phyloP scores from a whole-genome alignment of 2,113 vertebrate species.

The Bubo blakistoni region DNA sequence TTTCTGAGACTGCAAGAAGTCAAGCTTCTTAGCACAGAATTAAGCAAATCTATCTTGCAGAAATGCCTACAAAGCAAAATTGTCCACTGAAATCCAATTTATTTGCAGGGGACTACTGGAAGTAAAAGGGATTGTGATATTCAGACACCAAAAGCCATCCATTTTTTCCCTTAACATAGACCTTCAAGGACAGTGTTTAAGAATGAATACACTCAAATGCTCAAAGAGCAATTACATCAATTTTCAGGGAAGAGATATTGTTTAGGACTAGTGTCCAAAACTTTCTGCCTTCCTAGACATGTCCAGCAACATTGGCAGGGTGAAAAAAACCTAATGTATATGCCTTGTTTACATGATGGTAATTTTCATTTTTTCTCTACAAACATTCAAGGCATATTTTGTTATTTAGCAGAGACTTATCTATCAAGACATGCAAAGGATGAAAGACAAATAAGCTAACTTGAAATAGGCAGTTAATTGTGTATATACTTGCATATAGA shows the following conservation, averaged over 20 bases:
- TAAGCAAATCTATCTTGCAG: not conserved
- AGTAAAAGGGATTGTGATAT: not conserved
- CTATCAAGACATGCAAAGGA: not conserved
- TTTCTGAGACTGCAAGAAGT: not conserved
- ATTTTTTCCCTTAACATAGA: not conserved
- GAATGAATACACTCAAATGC: not conserved
- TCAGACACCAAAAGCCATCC: not conserved
- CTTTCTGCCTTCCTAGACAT: not conserved
- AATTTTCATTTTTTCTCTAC: not conserved
- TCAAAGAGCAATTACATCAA: not conserved
- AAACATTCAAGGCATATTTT: not conserved
- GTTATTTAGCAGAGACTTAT: not conserved
- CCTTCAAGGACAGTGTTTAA: not conserved
- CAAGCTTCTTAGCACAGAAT: not conserved
- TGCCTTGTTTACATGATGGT: not conserved
- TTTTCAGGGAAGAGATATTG: not conserved
- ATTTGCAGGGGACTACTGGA: not conserved
- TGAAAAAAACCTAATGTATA: not conserved
- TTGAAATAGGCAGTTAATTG: not conserved
- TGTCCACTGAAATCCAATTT: not conserved
- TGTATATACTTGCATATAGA: not conserved
- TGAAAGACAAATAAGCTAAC: not conserved
- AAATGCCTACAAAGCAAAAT: not conserved
- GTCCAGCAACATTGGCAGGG: not conserved
- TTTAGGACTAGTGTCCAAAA: not conserved